phyloP scores from a whole-genome alignment of 2,888 invertebrate genomes.

The Julus scanicus region DNA sequence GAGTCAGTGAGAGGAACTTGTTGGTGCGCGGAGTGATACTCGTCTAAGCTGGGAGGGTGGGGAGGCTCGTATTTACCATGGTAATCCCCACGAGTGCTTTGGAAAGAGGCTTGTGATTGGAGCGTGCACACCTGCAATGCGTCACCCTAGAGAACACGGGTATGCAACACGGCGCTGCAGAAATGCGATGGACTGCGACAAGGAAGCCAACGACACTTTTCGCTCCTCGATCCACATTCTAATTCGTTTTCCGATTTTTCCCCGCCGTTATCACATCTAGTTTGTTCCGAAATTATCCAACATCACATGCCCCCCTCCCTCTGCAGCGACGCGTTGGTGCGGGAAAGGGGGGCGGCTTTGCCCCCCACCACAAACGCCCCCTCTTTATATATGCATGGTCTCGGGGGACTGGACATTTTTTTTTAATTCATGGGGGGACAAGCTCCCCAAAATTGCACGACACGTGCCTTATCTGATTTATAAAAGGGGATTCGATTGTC shows the following conservation, averaged over 20 bases:
- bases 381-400: not conserved
- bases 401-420: not conserved
- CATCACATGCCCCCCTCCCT: not conserved
- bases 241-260: not conserved
- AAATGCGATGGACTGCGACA: conserved; percentile 41
- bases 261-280: not conserved
- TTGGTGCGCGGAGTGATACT: conserved; percentile 25
- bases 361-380: not conserved
- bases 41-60: conserved; percentile 10
- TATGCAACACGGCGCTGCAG: conserved; percentile 43
- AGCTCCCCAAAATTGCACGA: not conserved
- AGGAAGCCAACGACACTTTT: not conserved
- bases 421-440: no score
- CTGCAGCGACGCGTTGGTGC: not conserved
- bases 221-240: not conserved
- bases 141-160: conserved; percentile 69
- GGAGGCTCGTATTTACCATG: conserved; percentile 21
- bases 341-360: not conserved
- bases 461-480: not conserved
- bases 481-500: not conserved
- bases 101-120: conserved; percentile 72
- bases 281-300: not conserved
- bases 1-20: not conserved
- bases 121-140: conserved; percentile 86
- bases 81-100: conserved; percentile 47